Base-by-base conservation (phyloP, 2,888 invertebrate genomes). In the Reticulitermes lucifugus region DNA sequence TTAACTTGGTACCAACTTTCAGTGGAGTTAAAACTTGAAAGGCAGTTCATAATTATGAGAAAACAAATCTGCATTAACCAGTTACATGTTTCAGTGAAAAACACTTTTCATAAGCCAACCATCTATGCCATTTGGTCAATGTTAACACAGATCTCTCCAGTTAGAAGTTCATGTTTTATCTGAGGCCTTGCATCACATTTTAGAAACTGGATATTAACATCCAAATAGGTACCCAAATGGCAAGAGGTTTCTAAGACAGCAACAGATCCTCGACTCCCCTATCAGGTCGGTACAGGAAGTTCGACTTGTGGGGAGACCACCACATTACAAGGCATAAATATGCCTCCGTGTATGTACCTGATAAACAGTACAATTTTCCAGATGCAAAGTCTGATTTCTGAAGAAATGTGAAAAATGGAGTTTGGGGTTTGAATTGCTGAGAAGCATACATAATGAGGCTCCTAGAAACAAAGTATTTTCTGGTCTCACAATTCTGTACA, bases 101-200 rank as follows among this genome's bases (percentile, higher is more conserved):
- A 25, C n/a, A 5, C 12, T 18, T 2, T 35, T 59, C 43, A 77
- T 41, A 35, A 41, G 55, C 29, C 55, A 71, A 85, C 82, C 85
- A 82, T 85, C 85, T 85, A 43, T 75, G 85, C 75, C 85, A 85
- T 82, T 85, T 85, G 82, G 85, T 60, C n/a, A n/a, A 35, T 65
- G 18, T 81, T n/a, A 41, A 41, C 41, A 81, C 22, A 70, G 81
- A 70, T 70, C 80, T 81, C 55, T 51, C 51, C 55, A 79, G 79
- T 43, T 51, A 18, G 18, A 51, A 55, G 51, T n/a, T 51, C 29
- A 55, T 14, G 51, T 79, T 25, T 65, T 65, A 25, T 25, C 65
- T 10, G 10, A n/a, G 25, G 65, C 5, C 25, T 12, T 12, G 9
- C n/a, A 7, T 9, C 9, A 25, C 65, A 25, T 12, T 65, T 65